Evolutionary conservation across 2,113 vertebrate genomes (phyloP), one percentile per base, ranked within the genome.

Genomic region (Ictalurus furcatus): DNA sequence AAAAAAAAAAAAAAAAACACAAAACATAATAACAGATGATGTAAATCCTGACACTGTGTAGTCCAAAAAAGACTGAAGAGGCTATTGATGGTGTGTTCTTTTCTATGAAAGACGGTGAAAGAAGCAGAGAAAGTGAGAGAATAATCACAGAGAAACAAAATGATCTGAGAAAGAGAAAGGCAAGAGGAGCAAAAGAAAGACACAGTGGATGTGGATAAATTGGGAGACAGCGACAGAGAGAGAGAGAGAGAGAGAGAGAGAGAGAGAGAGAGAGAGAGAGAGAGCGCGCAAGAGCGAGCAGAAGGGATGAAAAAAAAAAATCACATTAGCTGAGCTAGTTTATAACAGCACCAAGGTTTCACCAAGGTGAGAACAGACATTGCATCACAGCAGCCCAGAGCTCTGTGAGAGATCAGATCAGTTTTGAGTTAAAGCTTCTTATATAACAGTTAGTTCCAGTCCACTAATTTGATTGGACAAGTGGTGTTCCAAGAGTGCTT

Each of bases 311-410:
- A 48, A 28, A 52, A 80, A 6, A 85, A 87, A 89, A 76, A 76
- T 82, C 65, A 81, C 84, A 89, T 87, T 89, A 86, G 79, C 59
- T 89, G 59, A 28, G 63, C 52, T 59, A 63, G 85, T 19, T 89
- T 86, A 85, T 86, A 44, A 9, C 78, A 28, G 28, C 78, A 30
- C 28, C 74, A 87, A 37, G 76, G 13, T 79, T 81, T 54, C n/a
- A 54, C 44, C 44, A 48, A 48, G 61, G 44, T 34, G 6, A 56
- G 14, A 30, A 56, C 28, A 78, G 1, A 56, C 25, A 54, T 17
- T 30, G 12, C 28, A 30, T 56, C 78, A 52, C 48, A 80, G 25
- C 78, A 80, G 48, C 28, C 78, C 48, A 80, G 48, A 25, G 1
- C 74, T 52, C 25, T n/a, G 44, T 17, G 44, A 14, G 25, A 81